These are phyloP conservation scores for Zeus faber DNA, from an alignment of 2,113 vertebrate genomes.

Conservation along the genomic window DNA sequence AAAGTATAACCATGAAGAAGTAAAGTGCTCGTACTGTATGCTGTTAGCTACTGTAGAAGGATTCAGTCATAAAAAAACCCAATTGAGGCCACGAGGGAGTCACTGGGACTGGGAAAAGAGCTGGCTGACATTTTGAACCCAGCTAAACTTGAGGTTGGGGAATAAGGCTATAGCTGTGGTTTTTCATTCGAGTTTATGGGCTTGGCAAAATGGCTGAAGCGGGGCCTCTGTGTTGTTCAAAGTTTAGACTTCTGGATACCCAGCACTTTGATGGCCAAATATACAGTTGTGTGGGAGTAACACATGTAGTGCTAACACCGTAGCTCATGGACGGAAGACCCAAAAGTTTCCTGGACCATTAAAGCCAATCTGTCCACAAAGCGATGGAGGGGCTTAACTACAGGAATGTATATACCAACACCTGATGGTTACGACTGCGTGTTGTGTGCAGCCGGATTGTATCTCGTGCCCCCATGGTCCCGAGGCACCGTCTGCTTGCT, in stretches of 20 bases:
- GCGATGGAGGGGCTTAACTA: too few relatives aligned
- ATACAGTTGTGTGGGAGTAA: neutral
- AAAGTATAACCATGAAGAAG: slow-evolving; percentile 33
- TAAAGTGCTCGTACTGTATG: slow-evolving; percentile 25
- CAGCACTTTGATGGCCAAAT: neutral
- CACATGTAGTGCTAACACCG: neutral
- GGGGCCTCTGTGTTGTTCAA: neutral
- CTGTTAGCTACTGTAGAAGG: slow-evolving; percentile 10
- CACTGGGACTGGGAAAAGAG: neutral
- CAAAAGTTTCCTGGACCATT: neutral
- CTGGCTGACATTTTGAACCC: neutral
- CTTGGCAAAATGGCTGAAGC: neutral
- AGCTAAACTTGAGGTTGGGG: slow-evolving; percentile 1
- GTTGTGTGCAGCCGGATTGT: too few relatives aligned
- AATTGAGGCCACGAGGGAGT: slow-evolving; percentile 14
- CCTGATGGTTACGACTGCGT: too few relatives aligned
- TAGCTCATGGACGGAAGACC: neutral
- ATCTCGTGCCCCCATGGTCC: too few relatives aligned
- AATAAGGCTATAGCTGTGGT: neutral
- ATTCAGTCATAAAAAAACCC: slow-evolving; percentile 21
- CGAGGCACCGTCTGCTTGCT: slow-evolving; percentile 84
- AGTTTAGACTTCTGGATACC: neutral
- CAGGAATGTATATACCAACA: too few relatives aligned
- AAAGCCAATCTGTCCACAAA: neutral
- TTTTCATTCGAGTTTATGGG: slow-evolving; percentile 4